Evolutionary conservation across 2,888 invertebrate species (phyloP).

Genomic region (Tetragonisca angustula): DNA sequence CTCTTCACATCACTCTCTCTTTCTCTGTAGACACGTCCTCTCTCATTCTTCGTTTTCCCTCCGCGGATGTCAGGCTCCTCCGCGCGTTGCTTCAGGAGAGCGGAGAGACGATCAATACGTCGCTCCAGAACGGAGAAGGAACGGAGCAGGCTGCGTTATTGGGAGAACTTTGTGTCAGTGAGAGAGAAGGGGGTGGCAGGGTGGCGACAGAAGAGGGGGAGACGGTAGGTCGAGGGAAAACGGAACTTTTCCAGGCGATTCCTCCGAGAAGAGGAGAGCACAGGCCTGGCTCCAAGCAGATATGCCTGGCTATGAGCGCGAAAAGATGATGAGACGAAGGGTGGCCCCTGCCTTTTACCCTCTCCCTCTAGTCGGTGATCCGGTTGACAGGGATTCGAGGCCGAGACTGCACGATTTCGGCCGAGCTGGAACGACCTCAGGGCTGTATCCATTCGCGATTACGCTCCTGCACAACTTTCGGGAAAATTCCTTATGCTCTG

Average conservation of each 20-base stretch:
- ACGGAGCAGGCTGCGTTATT: conserved; percentile 71
- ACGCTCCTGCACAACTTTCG: background rate
- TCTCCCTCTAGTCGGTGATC: conserved; percentile 63
- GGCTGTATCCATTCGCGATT: conserved; percentile 65
- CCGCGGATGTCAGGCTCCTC: conserved; percentile 69
- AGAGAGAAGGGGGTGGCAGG: conserved; percentile 14
- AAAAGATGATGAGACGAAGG: conserved; percentile 82
- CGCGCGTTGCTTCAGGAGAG: conserved; percentile 72
- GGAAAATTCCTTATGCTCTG: background rate
- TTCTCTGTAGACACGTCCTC: conserved; percentile 59
- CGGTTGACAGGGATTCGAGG: conserved; percentile 75
- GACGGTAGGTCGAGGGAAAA: conserved; percentile 59
- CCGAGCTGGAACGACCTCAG: conserved; percentile 75
- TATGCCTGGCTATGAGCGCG: conserved; percentile 76
- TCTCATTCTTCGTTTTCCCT: conserved; percentile 67
- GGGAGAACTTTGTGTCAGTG: conserved; percentile 65
- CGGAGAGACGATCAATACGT: conserved; percentile 82
- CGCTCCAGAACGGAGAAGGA: conserved; percentile 76
- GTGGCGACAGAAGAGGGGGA: background rate
- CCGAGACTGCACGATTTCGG: conserved; percentile 74
- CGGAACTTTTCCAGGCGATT: conserved; percentile 70
- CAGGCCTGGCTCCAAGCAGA: conserved; percentile 67
- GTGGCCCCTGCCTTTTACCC: conserved; percentile 74
- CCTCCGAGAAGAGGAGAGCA: conserved; percentile 62
- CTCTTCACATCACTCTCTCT: conserved; percentile 23